Percentiles rank a stretch among this genome's conserved stretches.
phyloP scores from a whole-genome alignment of 1,140 invertebrate species.

The Pseudomyrmex pallidus region DNA sequence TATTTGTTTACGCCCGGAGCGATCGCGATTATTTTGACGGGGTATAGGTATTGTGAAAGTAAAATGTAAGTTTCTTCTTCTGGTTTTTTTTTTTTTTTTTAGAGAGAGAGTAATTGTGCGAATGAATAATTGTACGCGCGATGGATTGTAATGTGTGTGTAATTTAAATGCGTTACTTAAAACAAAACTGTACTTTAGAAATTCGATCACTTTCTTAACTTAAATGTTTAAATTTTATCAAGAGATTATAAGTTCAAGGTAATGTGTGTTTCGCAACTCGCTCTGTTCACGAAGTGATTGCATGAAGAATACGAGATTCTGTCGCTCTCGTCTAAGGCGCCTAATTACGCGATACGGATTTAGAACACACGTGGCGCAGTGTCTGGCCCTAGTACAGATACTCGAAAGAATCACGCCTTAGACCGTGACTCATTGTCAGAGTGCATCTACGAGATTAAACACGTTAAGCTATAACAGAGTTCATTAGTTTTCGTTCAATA shows the following conservation, averaged over 20 bases:
- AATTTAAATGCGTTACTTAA: too few species aligned
- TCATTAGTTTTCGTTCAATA: conserved; percentile 2
- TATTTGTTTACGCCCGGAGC: not conserved
- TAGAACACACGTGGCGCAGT: conserved; percentile 42
- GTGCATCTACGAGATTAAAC: conserved; percentile 17
- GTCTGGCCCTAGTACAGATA: conserved; percentile 34
- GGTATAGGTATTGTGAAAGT: too few species aligned
- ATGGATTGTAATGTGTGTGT: too few species aligned
- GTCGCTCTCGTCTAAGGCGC: not conserved
- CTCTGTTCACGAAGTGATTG: not conserved
- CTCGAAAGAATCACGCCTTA: conserved; percentile 24
- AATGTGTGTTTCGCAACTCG: conserved; percentile 18
- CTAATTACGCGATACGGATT: conserved; percentile 49
- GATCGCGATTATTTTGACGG: too few species aligned
- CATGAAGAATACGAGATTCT: conserved; percentile 19
- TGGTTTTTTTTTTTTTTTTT: too few species aligned
- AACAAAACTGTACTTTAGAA: too few species aligned
- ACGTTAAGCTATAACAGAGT: not conserved
- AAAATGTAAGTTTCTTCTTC: too few species aligned
- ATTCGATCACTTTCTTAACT: not conserved
- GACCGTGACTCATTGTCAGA: conserved; percentile 36
- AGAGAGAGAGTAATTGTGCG: too few species aligned
- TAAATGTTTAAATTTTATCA: not conserved
- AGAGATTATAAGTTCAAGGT: not conserved
- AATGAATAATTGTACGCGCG: too few species aligned